phyloP scores from a whole-genome alignment of 2,888 invertebrate genomes.

The Platycnemis pennipes region DNA sequence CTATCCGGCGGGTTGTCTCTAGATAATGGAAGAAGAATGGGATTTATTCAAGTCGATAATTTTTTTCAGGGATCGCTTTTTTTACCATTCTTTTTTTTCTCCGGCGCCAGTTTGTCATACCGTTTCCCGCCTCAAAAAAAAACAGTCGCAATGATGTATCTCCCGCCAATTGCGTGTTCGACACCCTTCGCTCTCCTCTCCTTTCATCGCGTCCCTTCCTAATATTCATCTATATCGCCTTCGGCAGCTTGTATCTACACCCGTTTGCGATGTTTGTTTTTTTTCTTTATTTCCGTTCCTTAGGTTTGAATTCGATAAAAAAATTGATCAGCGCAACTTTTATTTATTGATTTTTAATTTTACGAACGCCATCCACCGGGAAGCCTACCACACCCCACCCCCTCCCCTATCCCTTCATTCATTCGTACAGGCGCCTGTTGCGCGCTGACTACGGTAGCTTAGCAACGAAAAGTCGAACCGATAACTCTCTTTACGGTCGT shows the following conservation, averaged over 20 bases:
- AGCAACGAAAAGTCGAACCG: background rate
- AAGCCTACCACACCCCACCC: background rate
- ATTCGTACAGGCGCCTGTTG: background rate
- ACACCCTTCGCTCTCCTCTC: background rate
- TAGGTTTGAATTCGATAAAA: background rate
- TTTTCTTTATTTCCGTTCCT: background rate
- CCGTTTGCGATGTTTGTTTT: background rate
- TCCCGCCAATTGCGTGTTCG: background rate
- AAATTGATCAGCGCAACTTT: background rate
- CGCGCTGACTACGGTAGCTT: background rate
- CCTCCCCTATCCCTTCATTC: background rate
- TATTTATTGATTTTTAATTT: too few relatives aligned
- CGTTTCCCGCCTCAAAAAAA: background rate
- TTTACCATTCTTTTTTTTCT: background rate
- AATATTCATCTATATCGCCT: background rate
- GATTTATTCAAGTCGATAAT: conserved; percentile 18
- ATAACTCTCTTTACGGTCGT: conserved; percentile 7
- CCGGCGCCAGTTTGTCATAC: background rate
- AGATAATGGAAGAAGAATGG: background rate
- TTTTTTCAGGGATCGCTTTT: background rate
- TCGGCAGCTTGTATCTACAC: background rate
- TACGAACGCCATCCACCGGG: background rate
- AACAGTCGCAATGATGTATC: background rate
- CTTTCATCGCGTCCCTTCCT: too few relatives aligned
- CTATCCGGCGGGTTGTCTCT: background rate